Conservation (phyloP, 2,797 vertebrate genomes). For the Parauchenoglanis punctatus region DNA sequence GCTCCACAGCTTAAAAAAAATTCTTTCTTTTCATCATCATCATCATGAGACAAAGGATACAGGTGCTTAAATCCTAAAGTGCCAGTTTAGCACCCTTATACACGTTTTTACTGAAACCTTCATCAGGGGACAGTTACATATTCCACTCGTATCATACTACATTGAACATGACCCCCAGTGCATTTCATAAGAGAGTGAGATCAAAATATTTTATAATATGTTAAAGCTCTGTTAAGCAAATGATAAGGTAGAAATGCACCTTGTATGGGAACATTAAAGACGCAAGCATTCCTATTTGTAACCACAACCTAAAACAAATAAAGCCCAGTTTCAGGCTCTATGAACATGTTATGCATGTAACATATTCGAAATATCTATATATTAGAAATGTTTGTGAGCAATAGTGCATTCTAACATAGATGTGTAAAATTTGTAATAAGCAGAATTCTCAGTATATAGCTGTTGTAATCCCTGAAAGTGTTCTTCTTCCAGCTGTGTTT, state of each 20-base stretch:
- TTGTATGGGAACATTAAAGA: background rate
- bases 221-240: background rate
- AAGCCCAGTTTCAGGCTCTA: background rate
- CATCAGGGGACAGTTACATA: background rate
- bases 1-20: background rate
- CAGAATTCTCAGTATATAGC: background rate
- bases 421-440: background rate
- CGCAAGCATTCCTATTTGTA: background rate
- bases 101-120: background rate
- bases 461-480: conserved; percentile 5
- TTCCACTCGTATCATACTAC: background rate
- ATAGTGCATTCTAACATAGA: background rate
- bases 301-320: background rate
- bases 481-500: conserved; percentile 22
- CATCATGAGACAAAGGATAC: background rate
- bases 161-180: background rate
- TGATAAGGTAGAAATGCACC: background rate
- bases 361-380: background rate
- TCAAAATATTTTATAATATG: conserved; percentile 1
- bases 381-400: background rate
- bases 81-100: background rate
- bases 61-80: background rate
- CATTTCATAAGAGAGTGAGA: background rate
- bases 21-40: background rate
- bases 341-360: background rate